A percentile compares a stretch with the other conserved stretches of the same genome.
Conservation (phyloP, 2,113 vertebrate genomes). For the Shinisaurus crocodilurus region DNA sequence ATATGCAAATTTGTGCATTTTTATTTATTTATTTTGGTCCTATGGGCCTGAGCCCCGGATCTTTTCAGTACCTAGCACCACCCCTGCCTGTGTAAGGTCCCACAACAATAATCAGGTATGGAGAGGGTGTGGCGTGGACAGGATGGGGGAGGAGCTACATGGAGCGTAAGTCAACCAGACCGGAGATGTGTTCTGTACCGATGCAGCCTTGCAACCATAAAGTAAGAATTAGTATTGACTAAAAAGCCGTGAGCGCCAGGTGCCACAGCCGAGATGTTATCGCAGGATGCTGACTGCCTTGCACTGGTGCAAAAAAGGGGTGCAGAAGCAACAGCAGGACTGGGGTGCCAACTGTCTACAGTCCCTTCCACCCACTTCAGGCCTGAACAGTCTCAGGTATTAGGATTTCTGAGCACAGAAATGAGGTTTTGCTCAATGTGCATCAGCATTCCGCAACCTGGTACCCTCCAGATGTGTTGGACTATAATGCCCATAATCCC, state of each 20-base stretch:
- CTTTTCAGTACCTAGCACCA: no score
- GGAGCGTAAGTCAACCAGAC: not conserved
- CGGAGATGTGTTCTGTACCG: not conserved
- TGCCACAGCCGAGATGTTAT: not conserved
- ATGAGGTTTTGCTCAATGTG: not conserved
- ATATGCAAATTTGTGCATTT: no score
- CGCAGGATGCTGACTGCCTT: not conserved
- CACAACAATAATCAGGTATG: not conserved
- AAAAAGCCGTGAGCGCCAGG: not conserved
- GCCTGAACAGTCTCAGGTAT: no score
- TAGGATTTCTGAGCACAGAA: not conserved
- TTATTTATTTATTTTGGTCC: no score
- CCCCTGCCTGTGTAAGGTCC: not conserved
- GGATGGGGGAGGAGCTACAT: not conserved
- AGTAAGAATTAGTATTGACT: not conserved
- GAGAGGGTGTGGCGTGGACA: not conserved
- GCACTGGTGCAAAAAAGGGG: not conserved
- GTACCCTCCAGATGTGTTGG: not conserved
- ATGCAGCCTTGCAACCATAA: not conserved
- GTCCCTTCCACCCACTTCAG: not conserved
- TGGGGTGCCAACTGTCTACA: not conserved
- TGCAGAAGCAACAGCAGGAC: not conserved
- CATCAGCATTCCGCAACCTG: not conserved
- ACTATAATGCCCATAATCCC: not conserved
- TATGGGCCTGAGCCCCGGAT: no score